A percentile compares a stretch with the other conserved stretches of the same genome.
These are phyloP conservation scores for Cynaeus angustus DNA, from an alignment of 2,888 invertebrate species.

Conservation along the genomic window DNA sequence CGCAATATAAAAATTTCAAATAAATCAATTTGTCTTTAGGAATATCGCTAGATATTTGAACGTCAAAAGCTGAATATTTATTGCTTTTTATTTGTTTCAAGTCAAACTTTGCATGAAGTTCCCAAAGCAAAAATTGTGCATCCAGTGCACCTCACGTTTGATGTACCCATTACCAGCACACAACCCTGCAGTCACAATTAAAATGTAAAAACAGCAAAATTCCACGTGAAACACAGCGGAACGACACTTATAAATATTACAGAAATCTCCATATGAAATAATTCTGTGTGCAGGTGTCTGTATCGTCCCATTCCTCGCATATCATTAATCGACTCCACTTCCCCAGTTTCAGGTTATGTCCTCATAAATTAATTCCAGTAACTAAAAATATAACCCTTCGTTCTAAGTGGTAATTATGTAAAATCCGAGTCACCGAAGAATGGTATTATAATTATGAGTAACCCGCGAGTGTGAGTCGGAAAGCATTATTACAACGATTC, in stretches of 20 bases:
- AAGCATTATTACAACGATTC: slow-evolving; percentile 25
- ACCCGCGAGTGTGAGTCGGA: slow-evolving; percentile 16
- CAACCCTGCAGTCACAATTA: slow-evolving; percentile 15
- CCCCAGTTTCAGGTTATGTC: slow-evolving; percentile 37
- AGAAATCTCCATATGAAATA: slow-evolving; percentile 23
- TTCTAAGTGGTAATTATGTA: slow-evolving; percentile 25
- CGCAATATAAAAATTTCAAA: too few species aligned
- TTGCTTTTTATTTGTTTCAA: too few species aligned
- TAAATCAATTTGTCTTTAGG: too few species aligned
- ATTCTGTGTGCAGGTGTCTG: slow-evolving; percentile 29
- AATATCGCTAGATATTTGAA: too few species aligned
- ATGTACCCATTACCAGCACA: neutral
- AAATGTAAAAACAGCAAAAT: slow-evolving; percentile 11
- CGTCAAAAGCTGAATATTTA: too few species aligned
- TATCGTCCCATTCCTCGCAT: slow-evolving; percentile 18
- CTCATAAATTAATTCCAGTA: slow-evolving; percentile 39
- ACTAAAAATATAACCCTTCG: slow-evolving; percentile 26
- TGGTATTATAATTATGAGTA: slow-evolving; percentile 33
- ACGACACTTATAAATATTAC: slow-evolving; percentile 24
- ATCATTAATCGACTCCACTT: slow-evolving; percentile 23
- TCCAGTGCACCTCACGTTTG: neutral
- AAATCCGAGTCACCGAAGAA: slow-evolving; percentile 33
- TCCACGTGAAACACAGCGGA: slow-evolving; percentile 21
- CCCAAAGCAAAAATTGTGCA: too few species aligned
- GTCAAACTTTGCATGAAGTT: too few species aligned